Base-by-base conservation (phyloP, 2,797 vertebrate genomes). In the Lateolabrax maculatus region DNA sequence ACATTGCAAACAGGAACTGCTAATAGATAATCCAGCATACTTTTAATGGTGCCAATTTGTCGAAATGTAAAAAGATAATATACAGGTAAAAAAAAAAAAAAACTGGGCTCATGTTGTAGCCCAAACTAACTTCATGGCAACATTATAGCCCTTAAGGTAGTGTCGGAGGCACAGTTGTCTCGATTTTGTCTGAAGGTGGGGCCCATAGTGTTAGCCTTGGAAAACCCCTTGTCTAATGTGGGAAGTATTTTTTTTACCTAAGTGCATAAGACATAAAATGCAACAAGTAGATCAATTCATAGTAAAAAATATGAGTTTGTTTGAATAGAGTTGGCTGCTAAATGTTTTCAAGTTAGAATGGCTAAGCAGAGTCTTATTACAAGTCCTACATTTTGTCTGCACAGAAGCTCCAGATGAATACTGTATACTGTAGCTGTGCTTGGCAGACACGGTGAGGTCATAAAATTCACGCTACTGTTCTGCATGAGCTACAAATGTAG, bases 401-500 rank as follows among this genome's bases (percentile, higher is more conserved):
- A 39, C 23, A 71, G 31, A 39, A 4, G 11, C n/a, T 64, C 8
- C 29, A 41, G 53, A 36, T 52, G 36, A 66, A 58, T 48, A 4
- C 21, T 44, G 23, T 41, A 53, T 15, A 41, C 52, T 36, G 44
- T 9, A 21, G 55, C 18, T 68, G 55, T 41, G 65, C 16, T 58
- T 56, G 36, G 56, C 74, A 69, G 49, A 48, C 1, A 6, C 51
- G 4, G 18, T 8, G 1, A 13, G n/a, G 63, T 84, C 70, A 74
- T 31, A 31, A 36, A 79, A 74, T 62, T 49, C 39, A 57, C 1
- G 0, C 41, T 34, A 9, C 56, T 44, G 29, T 70, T 76, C 74
- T 70, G 74, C 64, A 52, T 72, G 36, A 65, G 31, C 53, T 46
- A 25, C 44, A 78, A 39, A 77, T 58, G 68, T 31, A 21, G 18